phyloP scores from a whole-genome alignment of 2,113 vertebrate species.

The Callaeas wilsoni region DNA sequence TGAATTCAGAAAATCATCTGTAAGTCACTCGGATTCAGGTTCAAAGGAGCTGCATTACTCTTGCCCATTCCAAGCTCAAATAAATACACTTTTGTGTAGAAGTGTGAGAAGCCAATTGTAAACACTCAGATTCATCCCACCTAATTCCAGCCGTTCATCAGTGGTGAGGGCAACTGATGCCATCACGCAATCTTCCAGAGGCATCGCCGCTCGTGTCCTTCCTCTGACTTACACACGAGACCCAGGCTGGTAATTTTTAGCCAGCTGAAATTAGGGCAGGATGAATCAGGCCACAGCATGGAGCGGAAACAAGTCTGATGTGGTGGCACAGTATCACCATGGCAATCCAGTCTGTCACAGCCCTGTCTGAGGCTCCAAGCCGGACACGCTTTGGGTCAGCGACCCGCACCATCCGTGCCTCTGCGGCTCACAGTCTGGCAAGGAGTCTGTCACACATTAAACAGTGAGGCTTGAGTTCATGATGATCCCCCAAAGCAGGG shows the following conservation, averaged over 20 bases:
- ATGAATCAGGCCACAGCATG: neutral
- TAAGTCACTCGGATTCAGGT: neutral
- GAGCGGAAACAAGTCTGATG: neutral
- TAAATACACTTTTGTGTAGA: neutral
- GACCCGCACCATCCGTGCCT: neutral
- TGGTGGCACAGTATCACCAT: neutral
- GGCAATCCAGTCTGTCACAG: neutral
- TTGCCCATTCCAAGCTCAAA: neutral
- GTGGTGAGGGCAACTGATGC: neutral
- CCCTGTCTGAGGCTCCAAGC: neutral
- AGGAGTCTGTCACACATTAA: neutral
- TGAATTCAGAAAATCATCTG: neutral
- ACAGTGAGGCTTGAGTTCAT: neutral
- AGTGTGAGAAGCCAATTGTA: neutral
- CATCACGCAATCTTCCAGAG: neutral
- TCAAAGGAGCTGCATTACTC: neutral
- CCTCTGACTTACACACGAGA: neutral
- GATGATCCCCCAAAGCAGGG: neutral
- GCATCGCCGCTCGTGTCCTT: neutral
- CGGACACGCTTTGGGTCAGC: neutral
- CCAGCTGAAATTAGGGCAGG: neutral
- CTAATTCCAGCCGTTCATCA: neutral
- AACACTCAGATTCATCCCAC: neutral
- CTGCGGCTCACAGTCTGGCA: neutral
- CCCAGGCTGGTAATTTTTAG: neutral